These are phyloP conservation scores for Anthophora plumipes DNA, from an alignment of 2,888 invertebrate genomes.

Conservation along the genomic window DNA sequence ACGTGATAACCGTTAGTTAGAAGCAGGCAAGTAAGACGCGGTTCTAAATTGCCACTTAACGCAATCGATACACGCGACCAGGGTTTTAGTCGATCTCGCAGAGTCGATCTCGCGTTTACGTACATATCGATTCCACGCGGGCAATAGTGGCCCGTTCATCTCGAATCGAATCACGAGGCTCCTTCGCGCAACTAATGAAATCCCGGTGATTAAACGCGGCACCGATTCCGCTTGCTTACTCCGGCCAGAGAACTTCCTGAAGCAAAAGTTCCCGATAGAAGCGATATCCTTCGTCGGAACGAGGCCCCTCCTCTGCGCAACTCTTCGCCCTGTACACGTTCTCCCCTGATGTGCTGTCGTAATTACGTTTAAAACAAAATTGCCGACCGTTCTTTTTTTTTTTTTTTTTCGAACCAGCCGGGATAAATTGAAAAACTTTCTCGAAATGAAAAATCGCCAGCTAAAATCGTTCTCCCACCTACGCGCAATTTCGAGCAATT, in stretches of 20 bases:
- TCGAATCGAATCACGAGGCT: conserved; percentile 51
- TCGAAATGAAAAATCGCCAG: conserved; percentile 14
- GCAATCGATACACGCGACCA: conserved; percentile 24
- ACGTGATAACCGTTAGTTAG: not conserved
- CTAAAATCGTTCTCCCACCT: not conserved
- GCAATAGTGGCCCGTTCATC: conserved; percentile 40
- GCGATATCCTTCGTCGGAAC: conserved; percentile 34
- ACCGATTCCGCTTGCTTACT: conserved; percentile 53
- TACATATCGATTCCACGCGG: conserved; percentile 42
- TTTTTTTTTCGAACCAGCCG: not conserved
- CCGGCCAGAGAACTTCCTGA: conserved; percentile 45
- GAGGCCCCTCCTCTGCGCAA: not conserved
- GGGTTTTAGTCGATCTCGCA: conserved; percentile 21
- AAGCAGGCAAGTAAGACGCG: not conserved
- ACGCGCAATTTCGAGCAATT: not conserved
- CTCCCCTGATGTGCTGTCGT: not conserved
- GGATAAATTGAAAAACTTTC: conserved; percentile 45
- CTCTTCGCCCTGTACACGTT: not conserved
- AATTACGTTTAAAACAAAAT: conserved; percentile 38
- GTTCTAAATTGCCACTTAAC: conserved; percentile 24
- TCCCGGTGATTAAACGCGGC: conserved; percentile 56
- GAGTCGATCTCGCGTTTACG: conserved; percentile 27
- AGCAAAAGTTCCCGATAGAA: conserved; percentile 42
- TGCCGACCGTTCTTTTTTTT: not conserved
- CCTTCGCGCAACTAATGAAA: conserved; percentile 60